Evolutionary conservation across 1,140 invertebrate species (phyloP).

Genomic region (Bombus terrestris): DNA sequence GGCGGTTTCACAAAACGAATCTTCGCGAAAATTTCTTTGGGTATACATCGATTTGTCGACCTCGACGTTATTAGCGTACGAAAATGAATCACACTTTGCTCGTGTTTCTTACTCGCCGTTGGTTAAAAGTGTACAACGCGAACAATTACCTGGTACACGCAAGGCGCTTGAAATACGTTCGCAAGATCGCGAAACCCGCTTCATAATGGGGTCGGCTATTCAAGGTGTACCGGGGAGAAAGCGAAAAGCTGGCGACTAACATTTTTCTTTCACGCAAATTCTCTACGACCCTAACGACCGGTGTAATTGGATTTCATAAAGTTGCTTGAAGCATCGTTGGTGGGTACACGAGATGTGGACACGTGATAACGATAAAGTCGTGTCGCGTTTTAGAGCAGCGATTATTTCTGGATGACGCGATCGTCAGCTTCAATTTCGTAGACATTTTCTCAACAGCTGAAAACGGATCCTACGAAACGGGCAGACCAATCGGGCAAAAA

Average conservation of each 20-base stretch:
- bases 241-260: conserved; percentile 5
- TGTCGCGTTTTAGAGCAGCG: not conserved
- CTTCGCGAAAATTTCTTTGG: not conserved
- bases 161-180: not conserved
- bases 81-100: too few relatives aligned
- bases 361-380: conserved; percentile 30
- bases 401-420: conserved; percentile 22
- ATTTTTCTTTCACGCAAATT: not conserved
- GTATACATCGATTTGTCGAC: not conserved
- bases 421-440: not conserved
- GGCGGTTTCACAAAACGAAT: not conserved
- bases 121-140: too few relatives aligned
- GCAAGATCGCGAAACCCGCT: not conserved
- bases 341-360: conserved; percentile 1
- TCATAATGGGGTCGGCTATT: not conserved
- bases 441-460: not conserved
- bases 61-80: too few relatives aligned
- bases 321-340: not conserved
- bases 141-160: not conserved
- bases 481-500: not conserved
- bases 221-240: conserved; percentile 1
- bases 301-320: conserved; percentile 37
- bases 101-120: too few relatives aligned
- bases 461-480: not conserved
- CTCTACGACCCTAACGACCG: conserved; percentile 38